phyloP scores from a whole-genome alignment of 1,140 invertebrate genomes.

The Euura saliciscinereae region DNA sequence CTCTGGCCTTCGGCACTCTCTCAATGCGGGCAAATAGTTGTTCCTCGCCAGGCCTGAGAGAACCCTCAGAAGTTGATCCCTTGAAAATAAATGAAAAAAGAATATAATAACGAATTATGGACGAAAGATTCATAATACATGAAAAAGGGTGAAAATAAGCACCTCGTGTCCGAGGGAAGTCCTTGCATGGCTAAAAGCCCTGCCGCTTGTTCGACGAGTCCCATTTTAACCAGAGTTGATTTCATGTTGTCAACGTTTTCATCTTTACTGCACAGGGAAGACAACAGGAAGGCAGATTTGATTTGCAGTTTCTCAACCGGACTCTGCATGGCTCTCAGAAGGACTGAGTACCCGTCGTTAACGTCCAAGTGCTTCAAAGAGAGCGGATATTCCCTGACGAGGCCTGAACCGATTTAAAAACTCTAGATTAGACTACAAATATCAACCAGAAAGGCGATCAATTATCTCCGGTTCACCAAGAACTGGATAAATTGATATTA shows the following conservation, averaged over 20 bases:
- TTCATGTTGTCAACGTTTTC: constrained; percentile 63
- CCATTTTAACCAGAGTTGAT: constrained; percentile 61
- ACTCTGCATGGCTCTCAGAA: constrained; percentile 67
- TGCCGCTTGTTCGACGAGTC: constrained; percentile 64
- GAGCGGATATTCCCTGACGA: constrained; percentile 64
- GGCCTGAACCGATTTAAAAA: constrained; percentile 52
- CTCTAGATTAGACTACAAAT: constrained; percentile 26
- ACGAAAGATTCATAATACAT: not conserved
- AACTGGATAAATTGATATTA: not conserved
- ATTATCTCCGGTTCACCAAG: constrained; percentile 1
- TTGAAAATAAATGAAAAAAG: constrained; percentile 34
- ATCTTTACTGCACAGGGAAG: constrained; percentile 63
- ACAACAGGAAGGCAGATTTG: constrained; percentile 74
- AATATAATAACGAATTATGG: no score
- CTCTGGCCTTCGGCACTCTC: constrained; percentile 60
- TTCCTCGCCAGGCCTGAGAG: constrained; percentile 57
- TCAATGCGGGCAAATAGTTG: constrained; percentile 54
- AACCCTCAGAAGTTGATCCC: constrained; percentile 65
- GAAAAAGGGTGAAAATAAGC: constrained; percentile 15
- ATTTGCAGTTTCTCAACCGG: constrained; percentile 67
- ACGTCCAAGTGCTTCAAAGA: constrained; percentile 65
- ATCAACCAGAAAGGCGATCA: constrained; percentile 8
- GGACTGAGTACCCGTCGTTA: constrained; percentile 67
- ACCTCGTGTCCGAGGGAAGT: constrained; percentile 54
- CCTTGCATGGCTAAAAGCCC: constrained; percentile 55